Evolutionary conservation across 2,113 vertebrate species (phyloP).

Genomic region (Mus musculus): DNA sequence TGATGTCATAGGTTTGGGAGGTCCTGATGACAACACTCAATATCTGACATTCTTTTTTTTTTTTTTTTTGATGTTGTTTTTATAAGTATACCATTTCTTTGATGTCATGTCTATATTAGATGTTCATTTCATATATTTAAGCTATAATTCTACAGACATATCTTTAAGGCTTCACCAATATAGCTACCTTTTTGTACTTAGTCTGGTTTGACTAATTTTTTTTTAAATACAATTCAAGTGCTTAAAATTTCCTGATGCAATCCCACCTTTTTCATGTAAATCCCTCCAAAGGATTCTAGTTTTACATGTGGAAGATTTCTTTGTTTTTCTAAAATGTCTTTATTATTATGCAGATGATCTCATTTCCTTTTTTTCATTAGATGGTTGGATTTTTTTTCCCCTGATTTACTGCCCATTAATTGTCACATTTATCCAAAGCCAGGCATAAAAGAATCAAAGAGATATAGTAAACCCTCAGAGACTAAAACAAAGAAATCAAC

Average conservation of each 20-base stretch:
- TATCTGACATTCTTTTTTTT: neutral
- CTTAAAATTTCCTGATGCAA: neutral
- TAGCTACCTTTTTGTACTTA: neutral
- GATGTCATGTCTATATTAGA: neutral
- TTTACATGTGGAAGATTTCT: neutral
- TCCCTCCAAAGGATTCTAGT: neutral
- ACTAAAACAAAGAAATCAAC: slow-evolving; percentile 17
- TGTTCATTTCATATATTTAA: neutral
- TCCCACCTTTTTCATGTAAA: slow-evolving; percentile 14
- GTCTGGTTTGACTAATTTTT: neutral
- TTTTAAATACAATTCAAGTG: neutral
- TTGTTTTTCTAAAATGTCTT: neutral
- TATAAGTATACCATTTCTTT: neutral
- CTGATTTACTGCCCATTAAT: neutral
- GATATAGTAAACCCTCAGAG: neutral
- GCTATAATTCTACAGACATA: neutral
- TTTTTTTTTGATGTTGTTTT: too few species aligned
- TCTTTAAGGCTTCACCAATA: neutral
- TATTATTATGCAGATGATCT: neutral
- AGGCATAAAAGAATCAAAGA: slow-evolving; percentile 8
- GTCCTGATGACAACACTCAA: too few species aligned
- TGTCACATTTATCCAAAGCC: neutral
- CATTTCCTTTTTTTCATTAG: neutral
- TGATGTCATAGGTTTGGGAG: too few species aligned
- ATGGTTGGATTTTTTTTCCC: neutral